A percentile compares a stretch with the other conserved stretches of the same genome.
phyloP scores from a whole-genome alignment of 2,113 vertebrate species.

The Crotalus tigris region DNA sequence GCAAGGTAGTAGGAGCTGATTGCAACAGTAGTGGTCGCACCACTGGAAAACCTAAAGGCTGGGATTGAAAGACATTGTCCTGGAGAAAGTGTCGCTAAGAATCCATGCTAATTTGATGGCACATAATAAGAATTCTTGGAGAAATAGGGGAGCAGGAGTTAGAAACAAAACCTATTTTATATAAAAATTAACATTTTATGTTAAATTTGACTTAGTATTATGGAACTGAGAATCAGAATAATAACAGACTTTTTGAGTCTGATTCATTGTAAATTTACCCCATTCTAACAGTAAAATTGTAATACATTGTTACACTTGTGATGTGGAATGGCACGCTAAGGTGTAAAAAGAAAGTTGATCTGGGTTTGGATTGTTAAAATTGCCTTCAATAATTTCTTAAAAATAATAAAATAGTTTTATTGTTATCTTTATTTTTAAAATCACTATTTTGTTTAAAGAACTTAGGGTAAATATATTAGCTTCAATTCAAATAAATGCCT shows the following conservation, averaged over 20 bases:
- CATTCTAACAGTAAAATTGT: neutral
- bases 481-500: neutral
- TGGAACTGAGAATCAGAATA: neutral
- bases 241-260: neutral
- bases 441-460: neutral
- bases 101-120: neutral
- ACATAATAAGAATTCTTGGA: neutral
- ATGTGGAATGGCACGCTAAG: neutral
- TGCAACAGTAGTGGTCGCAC: neutral
- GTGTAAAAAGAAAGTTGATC: neutral
- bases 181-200: neutral
- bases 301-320: neutral
- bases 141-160: neutral
- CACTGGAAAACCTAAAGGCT: neutral
- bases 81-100: neutral
- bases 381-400: neutral
- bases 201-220: neutral
- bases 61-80: neutral
- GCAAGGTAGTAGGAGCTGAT: neutral
- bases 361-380: neutral
- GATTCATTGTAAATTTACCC: neutral
- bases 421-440: neutral
- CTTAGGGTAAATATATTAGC: neutral
- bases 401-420: neutral
- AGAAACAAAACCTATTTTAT: neutral